Conservation (phyloP, 1,140 invertebrate genomes). For the Solen grandis region DNA sequence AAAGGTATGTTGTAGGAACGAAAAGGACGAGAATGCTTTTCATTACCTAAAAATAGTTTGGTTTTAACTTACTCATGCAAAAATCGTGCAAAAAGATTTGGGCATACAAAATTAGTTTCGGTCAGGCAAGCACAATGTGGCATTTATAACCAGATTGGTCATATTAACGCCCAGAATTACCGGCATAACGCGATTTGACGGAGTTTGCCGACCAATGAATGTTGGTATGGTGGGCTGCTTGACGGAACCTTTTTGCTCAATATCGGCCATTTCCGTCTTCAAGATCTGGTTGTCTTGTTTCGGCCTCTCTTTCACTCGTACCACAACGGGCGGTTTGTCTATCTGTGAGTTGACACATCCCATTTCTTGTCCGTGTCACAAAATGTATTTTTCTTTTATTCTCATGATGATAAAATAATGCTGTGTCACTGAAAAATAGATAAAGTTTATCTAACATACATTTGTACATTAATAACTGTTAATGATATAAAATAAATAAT, state of each 20-base stretch:
- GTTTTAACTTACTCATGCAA: too few species aligned
- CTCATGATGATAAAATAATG: too few species aligned
- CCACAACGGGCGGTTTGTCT: constrained; percentile 30
- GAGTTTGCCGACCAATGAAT: constrained; percentile 2
- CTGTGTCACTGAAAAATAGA: too few species aligned
- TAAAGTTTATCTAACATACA: too few species aligned
- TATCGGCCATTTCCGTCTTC: constrained; percentile 35
- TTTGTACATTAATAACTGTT: too few species aligned
- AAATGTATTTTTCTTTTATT: too few species aligned
- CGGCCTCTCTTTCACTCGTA: background rate
- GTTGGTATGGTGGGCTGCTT: background rate
- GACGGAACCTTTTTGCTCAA: background rate
- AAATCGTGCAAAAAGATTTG: too few species aligned
- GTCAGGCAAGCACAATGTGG: background rate
- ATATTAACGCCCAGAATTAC: background rate
- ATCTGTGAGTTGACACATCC: constrained; percentile 15
- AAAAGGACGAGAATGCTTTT: background rate
- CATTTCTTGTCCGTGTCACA: too few species aligned
- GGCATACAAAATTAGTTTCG: background rate
- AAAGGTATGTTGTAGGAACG: background rate
- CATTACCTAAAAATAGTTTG: background rate
- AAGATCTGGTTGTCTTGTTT: constrained; percentile 31
- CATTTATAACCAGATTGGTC: background rate
- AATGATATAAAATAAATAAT: too few species aligned
- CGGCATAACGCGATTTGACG: constrained; percentile 1